These are phyloP conservation scores for Sarcophaga subvicina DNA, from an alignment of 2,888 invertebrate genomes.

Conservation along the genomic window DNA sequence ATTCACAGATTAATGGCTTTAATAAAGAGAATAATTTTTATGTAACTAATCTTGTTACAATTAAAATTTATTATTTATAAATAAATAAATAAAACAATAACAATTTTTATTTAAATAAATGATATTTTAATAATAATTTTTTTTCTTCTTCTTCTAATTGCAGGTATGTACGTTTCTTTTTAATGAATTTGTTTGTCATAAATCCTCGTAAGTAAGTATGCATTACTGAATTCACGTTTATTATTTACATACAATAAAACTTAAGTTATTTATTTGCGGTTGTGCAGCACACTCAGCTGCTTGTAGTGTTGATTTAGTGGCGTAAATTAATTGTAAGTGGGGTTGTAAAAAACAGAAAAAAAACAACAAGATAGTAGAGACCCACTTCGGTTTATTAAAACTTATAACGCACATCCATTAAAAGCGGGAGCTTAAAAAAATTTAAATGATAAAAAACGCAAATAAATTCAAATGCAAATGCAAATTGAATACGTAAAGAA, in stretches of 20 bases:
- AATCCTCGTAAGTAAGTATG: constrained; percentile 45
- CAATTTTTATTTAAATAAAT: constrained; percentile 4
- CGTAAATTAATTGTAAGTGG: constrained; percentile 50
- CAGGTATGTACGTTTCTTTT: constrained; percentile 41
- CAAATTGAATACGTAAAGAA: constrained; percentile 9
- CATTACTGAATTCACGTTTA: not conserved
- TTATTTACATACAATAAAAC: too few species aligned
- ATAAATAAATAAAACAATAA: not conserved
- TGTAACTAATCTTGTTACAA: too few species aligned
- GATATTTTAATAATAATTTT: constrained; percentile 6
- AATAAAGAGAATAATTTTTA: too few species aligned
- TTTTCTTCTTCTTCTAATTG: constrained; percentile 36
- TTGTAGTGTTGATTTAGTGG: constrained; percentile 38
- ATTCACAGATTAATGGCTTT: too few species aligned
- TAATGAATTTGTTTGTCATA: constrained; percentile 37
- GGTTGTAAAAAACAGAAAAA: constrained; percentile 27
- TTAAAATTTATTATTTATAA: not conserved
- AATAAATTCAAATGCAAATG: not conserved
- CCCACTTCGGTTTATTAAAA: constrained; percentile 41
- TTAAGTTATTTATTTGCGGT: constrained; percentile 9
- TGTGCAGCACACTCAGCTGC: not conserved
- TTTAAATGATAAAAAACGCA: not conserved
- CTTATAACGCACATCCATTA: constrained; percentile 61
- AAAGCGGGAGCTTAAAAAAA: not conserved
- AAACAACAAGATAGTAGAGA: constrained; percentile 13